phyloP scores from a whole-genome alignment of 2,888 invertebrate species.

The Ophonus ardosiacus region DNA sequence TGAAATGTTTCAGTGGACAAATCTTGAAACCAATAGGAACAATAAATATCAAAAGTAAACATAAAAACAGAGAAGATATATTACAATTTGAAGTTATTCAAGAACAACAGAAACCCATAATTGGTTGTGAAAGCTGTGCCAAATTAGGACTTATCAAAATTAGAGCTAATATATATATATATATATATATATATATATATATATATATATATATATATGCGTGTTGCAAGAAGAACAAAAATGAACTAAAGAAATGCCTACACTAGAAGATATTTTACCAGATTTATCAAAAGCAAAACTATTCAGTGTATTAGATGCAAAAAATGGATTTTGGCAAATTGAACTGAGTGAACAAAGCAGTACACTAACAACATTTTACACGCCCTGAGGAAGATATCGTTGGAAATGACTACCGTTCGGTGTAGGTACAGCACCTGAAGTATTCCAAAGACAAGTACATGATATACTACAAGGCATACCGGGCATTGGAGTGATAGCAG shows the following conservation, averaged over 20 bases:
- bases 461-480: conserved; percentile 56
- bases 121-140: neutral
- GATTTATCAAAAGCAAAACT: conserved; percentile 17
- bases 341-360: conserved; percentile 32
- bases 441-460: conserved; percentile 45
- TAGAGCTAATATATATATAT: too few species aligned
- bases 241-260: neutral
- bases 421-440: too few species aligned
- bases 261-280: conserved; percentile 24
- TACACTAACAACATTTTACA: too few species aligned
- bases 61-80: neutral
- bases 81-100: neutral
- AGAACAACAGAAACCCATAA: neutral
- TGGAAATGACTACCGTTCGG: too few species aligned
- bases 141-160: neutral
- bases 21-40: neutral
- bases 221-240: neutral
- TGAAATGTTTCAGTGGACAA: neutral
- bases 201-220: too few species aligned
- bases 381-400: too few species aligned
- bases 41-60: neutral
- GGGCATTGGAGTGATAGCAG: conserved; percentile 53
- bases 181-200: too few species aligned
- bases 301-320: conserved; percentile 40
- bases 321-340: conserved; percentile 6